Conservation (phyloP, 2,797 vertebrate genomes). For the Falco biarmicus region DNA sequence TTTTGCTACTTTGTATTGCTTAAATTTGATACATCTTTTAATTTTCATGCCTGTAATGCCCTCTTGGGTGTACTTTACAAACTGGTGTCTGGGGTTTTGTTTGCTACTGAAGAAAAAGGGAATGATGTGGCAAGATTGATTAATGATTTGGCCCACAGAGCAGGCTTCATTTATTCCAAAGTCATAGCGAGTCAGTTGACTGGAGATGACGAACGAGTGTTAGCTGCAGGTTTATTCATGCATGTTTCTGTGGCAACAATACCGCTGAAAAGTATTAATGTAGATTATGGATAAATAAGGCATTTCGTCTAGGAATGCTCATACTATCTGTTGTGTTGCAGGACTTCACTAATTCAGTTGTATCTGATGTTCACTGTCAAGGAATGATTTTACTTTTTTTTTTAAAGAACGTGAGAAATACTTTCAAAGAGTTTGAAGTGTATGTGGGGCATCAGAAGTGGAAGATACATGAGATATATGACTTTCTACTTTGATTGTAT, state of each 20-base stretch:
- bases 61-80: conserved; percentile 9
- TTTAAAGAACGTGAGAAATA: not conserved
- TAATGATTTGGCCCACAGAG: conserved; percentile 33
- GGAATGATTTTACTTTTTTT: not conserved
- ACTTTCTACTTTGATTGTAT: not conserved
- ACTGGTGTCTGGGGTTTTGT: not conserved
- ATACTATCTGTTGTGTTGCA: not conserved
- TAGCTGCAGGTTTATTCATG: conserved; percentile 49
- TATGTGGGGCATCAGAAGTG: not conserved
- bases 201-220: conserved; percentile 65
- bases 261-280: conserved; percentile 56
- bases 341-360: not conserved
- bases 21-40: not conserved
- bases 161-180: conserved; percentile 62
- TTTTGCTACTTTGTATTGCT: not conserved
- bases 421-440: not conserved
- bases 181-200: not conserved
- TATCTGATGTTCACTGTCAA: not conserved
- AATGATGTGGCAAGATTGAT: conserved; percentile 25
- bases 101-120: not conserved
- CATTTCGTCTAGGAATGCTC: conserved; percentile 57
- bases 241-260: conserved; percentile 40
- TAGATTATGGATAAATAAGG: conserved; percentile 51
- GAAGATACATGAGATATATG: rapidly evolving
- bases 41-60: conserved; percentile 29